phyloP scores from a whole-genome alignment of 2,797 vertebrate genomes.

The Rallus crepitans region DNA sequence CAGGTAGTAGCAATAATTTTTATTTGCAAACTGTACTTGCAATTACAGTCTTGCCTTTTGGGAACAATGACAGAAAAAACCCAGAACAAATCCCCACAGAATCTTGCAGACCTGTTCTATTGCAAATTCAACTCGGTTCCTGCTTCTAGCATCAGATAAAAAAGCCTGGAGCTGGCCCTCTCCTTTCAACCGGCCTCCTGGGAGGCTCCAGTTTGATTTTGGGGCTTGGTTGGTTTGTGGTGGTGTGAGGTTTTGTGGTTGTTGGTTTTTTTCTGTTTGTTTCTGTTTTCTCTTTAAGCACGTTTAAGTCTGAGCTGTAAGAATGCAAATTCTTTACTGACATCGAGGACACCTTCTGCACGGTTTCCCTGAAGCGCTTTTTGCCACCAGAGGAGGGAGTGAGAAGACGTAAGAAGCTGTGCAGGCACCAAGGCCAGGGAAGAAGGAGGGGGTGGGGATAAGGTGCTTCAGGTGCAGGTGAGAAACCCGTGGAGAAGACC shows the following conservation, averaged over 20 bases:
- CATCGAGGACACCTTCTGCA: neutral
- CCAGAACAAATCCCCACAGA: neutral
- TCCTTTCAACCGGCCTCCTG: neutral
- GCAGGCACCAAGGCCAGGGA: too few relatives aligned
- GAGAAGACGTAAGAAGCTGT: too few relatives aligned
- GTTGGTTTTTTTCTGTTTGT: neutral
- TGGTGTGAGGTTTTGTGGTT: too few relatives aligned
- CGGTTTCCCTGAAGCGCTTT: too few relatives aligned
- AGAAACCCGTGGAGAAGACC: too few relatives aligned
- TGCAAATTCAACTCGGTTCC: neutral
- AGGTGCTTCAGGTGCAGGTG: too few relatives aligned
- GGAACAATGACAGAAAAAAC: neutral
- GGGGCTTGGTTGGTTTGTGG: neutral
- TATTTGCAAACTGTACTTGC: constrained; percentile 33
- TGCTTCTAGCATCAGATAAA: neutral
- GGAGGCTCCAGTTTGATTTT: neutral
- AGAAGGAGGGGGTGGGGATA: too few relatives aligned
- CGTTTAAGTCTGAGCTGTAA: neutral
- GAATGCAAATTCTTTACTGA: neutral
- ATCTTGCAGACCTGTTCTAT: neutral
- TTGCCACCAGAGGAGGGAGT: too few relatives aligned
- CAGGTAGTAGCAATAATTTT: constrained; percentile 17
- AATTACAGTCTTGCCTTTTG: neutral
- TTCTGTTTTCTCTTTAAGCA: neutral
- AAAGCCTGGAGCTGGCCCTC: neutral